Conservation (phyloP, 2,113 vertebrate genomes). For the Atlantisia rogersi region DNA sequence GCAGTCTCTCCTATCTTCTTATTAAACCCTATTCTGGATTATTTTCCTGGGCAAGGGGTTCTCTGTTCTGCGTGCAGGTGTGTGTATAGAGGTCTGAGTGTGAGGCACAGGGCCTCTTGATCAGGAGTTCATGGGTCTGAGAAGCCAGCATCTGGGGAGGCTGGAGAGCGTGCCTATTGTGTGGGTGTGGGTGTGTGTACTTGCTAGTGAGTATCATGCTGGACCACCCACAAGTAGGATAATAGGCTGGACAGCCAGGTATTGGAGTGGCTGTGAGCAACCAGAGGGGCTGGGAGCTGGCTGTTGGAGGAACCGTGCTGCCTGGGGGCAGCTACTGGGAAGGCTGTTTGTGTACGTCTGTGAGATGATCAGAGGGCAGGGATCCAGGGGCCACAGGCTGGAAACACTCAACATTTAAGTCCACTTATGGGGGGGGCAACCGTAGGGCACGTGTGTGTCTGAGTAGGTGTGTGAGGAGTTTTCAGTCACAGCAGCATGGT, state of each 20-base stretch:
- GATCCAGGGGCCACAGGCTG: background rate
- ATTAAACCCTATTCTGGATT: background rate
- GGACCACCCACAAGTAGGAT: background rate
- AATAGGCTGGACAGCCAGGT: background rate
- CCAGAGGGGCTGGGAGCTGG: background rate
- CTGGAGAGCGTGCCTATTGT: fast-evolving
- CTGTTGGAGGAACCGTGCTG: background rate
- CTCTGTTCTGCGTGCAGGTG: background rate
- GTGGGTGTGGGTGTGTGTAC: no score
- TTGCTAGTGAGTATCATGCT: background rate
- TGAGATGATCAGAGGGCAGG: fast-evolving
- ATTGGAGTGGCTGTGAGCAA: background rate
- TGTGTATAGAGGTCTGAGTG: background rate
- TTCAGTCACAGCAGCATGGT: background rate
- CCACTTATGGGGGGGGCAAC: background rate
- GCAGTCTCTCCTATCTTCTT: background rate
- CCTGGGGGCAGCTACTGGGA: background rate
- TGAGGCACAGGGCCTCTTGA: fast-evolving
- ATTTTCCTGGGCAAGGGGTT: background rate
- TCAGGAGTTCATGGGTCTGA: background rate
- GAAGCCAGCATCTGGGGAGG: background rate
- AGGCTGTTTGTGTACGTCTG: background rate
- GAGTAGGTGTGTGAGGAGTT: background rate
- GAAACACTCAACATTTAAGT: background rate
- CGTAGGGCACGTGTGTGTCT: no score